These are phyloP conservation scores for Glareola pratincola DNA, from an alignment of 2,113 vertebrate species.

Conservation along the genomic window DNA sequence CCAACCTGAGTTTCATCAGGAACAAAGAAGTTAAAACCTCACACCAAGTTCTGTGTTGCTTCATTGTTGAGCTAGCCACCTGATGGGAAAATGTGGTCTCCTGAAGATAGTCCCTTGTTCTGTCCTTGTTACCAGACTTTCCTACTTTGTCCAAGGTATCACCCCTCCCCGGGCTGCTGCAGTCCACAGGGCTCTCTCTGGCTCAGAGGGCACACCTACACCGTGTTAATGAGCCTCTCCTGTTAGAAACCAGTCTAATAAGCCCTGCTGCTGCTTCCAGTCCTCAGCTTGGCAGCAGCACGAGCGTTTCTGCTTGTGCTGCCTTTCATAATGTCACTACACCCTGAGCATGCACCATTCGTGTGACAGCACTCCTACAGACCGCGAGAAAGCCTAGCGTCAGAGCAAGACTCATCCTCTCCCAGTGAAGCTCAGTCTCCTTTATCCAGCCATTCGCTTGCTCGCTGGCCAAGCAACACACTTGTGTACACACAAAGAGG, in stretches of 20 bases:
- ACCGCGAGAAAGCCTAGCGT: not conserved
- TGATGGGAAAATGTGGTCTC: not conserved
- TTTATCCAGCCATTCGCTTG: not conserved
- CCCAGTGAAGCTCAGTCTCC: not conserved
- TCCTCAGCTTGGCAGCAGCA: not conserved
- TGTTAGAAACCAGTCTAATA: not conserved
- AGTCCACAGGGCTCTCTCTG: not conserved
- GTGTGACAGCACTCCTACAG: not conserved
- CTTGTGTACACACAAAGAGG: accelerated
- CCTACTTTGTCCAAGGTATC: not conserved
- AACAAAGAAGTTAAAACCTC: not conserved
- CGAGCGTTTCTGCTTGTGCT: not conserved
- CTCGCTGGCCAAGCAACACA: not conserved
- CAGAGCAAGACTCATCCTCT: not conserved
- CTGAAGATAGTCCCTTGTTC: not conserved
- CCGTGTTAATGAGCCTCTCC: not conserved
- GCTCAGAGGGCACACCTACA: not conserved
- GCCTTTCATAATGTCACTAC: accelerated
- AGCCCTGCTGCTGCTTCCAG: not conserved
- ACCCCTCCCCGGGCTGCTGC: not conserved
- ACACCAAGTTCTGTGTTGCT: not conserved
- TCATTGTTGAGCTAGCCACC: not conserved
- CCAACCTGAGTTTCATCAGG: not conserved
- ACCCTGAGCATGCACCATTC: accelerated
- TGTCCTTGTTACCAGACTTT: not conserved